Evolutionary conservation across 2,888 invertebrate genomes (phyloP).

Genomic region (Onthophagus sagittarius): DNA sequence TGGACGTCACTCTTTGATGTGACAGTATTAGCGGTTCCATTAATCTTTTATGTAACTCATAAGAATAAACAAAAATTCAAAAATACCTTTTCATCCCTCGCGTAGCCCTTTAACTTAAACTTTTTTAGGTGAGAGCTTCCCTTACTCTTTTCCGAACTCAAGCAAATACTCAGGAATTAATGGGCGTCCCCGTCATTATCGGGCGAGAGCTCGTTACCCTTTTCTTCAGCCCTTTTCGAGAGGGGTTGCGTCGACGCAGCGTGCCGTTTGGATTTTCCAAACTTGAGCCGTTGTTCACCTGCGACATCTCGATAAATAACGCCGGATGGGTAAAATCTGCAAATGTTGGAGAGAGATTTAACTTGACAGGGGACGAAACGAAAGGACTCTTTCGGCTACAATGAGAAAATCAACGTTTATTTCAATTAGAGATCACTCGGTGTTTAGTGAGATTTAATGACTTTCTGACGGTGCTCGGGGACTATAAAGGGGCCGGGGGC

Average conservation of each 20-base stretch:
- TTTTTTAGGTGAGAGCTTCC: not conserved
- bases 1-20: not conserved
- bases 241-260: not conserved
- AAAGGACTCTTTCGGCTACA: not conserved
- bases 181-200: not conserved
- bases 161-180: not conserved
- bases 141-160: not conserved
- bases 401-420: conserved; percentile 9
- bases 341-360: not conserved
- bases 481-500: not conserved
- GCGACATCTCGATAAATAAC: conserved; percentile 8
- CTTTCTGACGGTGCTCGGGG: conserved; percentile 2
- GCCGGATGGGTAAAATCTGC: not conserved
- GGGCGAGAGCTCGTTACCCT: conserved; percentile 7
- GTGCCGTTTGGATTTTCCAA: conserved; percentile 2
- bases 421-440: conserved; percentile 8
- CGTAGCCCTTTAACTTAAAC: not conserved
- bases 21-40: not conserved
- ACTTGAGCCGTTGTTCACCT: not conserved
- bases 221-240: not conserved
- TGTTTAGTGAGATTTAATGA: conserved; percentile 13
- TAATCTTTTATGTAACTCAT: not conserved
- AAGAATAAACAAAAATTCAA: not conserved
- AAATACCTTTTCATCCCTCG: not conserved
- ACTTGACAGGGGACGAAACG: not conserved